These are phyloP conservation scores for Patella pellucida DNA, from an alignment of 2,888 invertebrate species.

Conservation along the genomic window DNA sequence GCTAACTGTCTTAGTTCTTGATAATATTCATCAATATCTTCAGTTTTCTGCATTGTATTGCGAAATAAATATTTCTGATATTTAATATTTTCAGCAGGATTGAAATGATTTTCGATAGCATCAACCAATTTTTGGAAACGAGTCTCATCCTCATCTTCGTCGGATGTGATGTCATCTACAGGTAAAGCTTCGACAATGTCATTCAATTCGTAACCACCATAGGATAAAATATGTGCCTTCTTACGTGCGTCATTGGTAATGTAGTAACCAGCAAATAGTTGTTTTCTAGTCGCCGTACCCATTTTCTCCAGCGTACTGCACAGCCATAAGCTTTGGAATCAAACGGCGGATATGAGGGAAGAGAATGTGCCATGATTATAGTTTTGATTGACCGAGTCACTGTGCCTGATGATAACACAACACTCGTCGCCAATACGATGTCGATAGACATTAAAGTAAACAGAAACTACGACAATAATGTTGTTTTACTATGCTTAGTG, in stretches of 20 bases:
- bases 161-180: background rate
- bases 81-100: background rate
- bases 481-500: no score
- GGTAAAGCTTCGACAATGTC: background rate
- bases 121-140: background rate
- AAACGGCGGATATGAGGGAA: background rate
- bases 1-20: background rate
- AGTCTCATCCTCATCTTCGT: background rate
- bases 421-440: no score
- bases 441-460: no score
- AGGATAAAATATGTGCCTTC: constrained; percentile 6
- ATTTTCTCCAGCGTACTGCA: constrained; percentile 8
- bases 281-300: constrained; percentile 4
- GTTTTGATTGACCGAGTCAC: no score
- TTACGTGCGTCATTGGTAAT: background rate
- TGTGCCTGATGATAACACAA: no score
- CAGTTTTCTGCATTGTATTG: background rate
- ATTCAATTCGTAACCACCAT: constrained; percentile 6
- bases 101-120: background rate
- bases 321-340: background rate
- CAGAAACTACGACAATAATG: no score
- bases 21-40: background rate
- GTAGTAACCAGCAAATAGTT: constrained; percentile 1
- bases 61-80: background rate
- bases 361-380: background rate